phyloP scores from a whole-genome alignment of 2,797 vertebrate genomes.

The Mus minutoides region DNA sequence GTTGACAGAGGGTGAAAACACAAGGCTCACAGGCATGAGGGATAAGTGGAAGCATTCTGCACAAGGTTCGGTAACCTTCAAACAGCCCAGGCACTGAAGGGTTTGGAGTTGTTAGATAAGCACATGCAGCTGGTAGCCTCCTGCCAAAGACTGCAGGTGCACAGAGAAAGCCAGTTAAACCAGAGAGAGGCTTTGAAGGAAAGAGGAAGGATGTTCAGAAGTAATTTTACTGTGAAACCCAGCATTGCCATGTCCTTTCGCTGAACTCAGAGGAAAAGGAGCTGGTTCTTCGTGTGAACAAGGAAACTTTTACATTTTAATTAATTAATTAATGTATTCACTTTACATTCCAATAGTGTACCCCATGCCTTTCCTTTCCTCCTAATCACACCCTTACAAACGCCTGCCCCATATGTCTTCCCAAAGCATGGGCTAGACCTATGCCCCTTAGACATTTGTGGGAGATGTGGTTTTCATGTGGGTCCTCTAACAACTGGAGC shows the following conservation, averaged over 20 bases:
- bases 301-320: neutral
- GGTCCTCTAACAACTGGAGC: neutral
- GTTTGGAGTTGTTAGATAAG: neutral
- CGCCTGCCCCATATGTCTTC: neutral
- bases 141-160: constrained; percentile 65
- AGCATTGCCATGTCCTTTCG: neutral
- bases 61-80: constrained; percentile 21
- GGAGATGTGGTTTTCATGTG: neutral
- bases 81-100: neutral
- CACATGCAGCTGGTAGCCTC: constrained; percentile 45
- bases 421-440: neutral
- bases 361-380: neutral
- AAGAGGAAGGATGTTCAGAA: constrained; percentile 14
- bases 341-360: neutral
- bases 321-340: neutral
- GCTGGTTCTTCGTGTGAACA: neutral
- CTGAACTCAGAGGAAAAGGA: constrained; percentile 25
- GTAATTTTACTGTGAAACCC: constrained; percentile 44
- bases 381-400: neutral
- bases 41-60: constrained; percentile 17
- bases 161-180: neutral
- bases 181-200: neutral
- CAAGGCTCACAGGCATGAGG: neutral
- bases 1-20: neutral
- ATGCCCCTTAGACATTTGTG: neutral